phyloP scores from a whole-genome alignment of 2,888 invertebrate species.

The Ichneumon xanthorius region DNA sequence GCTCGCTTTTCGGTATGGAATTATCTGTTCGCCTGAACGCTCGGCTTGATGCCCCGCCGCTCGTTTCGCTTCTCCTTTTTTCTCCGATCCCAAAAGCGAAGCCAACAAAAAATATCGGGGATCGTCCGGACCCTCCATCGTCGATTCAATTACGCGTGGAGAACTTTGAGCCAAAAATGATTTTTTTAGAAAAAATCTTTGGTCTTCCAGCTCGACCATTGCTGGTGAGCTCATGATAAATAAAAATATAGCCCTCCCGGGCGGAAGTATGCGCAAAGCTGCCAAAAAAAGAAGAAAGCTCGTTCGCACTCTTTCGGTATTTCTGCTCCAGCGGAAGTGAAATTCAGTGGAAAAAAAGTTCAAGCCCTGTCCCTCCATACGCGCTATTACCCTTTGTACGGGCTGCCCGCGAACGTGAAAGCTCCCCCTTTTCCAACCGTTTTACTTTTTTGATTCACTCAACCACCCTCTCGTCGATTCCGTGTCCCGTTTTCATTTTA shows the following conservation, averaged over 20 bases:
- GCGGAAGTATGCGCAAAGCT: conserved; percentile 24
- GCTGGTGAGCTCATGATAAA: not conserved
- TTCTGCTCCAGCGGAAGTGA: conserved; percentile 25
- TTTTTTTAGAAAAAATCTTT: not conserved
- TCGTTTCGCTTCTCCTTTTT: not conserved
- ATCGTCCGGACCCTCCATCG: not conserved
- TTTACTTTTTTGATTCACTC: conserved; percentile 32
- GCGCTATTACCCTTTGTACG: conserved; percentile 36
- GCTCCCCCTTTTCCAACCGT: conserved; percentile 6
- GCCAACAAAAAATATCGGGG: not conserved
- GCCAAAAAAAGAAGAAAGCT: not conserved
- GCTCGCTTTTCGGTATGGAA: conserved; percentile 5
- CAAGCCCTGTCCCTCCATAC: conserved; percentile 3
- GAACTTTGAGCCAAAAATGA: not conserved
- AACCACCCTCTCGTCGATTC: conserved; percentile 12
- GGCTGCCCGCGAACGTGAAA: conserved; percentile 6
- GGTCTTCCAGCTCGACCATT: not conserved
- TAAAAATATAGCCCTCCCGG: not conserved
- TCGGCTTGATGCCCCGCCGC: not conserved
- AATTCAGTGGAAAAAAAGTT: conserved; percentile 29
- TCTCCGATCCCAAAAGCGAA: not conserved
- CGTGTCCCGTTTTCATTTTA: not conserved
- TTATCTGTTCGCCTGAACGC: conserved; percentile 1
- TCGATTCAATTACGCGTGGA: not conserved
- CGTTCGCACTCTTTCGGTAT: conserved; percentile 15